A percentile compares a stretch with the other conserved stretches of the same genome.
Conservation (phyloP, 2,888 invertebrate species). For the Heteromurus nitidus region DNA sequence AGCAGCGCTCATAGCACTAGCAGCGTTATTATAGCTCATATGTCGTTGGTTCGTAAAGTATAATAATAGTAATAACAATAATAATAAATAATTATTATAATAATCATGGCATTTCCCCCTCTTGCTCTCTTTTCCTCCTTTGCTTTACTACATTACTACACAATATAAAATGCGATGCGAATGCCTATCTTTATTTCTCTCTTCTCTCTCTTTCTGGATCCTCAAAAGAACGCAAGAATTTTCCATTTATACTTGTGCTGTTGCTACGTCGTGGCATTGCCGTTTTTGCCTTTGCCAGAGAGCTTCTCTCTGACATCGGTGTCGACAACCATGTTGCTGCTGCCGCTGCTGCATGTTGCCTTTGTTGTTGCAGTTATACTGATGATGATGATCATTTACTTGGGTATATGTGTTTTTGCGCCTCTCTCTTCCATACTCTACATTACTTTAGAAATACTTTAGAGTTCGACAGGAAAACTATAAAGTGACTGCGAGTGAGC, state of each 20-base stretch:
- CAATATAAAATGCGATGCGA: conserved; percentile 5
- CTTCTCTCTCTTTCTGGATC: conserved; percentile 26
- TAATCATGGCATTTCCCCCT: conserved; percentile 64
- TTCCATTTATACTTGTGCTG: conserved; percentile 14
- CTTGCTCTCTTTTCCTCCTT: conserved; percentile 31
- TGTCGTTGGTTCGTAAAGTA: conserved; percentile 64
- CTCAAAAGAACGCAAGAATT: conserved; percentile 30
- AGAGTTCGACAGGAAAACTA: conserved; percentile 49
- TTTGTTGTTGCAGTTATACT: conserved; percentile 42
- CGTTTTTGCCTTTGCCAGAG: background rate
- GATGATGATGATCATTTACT: conserved; percentile 36
- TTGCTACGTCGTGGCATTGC: background rate
- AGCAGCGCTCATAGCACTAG: conserved; percentile 29
- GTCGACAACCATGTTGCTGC: conserved; percentile 49
- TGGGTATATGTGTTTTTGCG: conserved; percentile 46
- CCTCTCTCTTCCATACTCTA: conserved; percentile 36
- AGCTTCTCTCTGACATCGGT: conserved; percentile 35
- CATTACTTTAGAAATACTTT: conserved; percentile 47
- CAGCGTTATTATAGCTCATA: conserved; percentile 61
- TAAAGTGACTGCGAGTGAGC: conserved; percentile 11
- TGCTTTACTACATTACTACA: background rate
- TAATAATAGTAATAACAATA: conserved; percentile 67
- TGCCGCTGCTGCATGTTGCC: too few species aligned
- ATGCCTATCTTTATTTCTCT: conserved; percentile 22
- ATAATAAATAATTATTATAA: conserved; percentile 66